Evolutionary conservation across 2,888 invertebrate species (phyloP), one percentile per base, ranked within the genome.

Genomic region (Pseudoips prasinana): DNA sequence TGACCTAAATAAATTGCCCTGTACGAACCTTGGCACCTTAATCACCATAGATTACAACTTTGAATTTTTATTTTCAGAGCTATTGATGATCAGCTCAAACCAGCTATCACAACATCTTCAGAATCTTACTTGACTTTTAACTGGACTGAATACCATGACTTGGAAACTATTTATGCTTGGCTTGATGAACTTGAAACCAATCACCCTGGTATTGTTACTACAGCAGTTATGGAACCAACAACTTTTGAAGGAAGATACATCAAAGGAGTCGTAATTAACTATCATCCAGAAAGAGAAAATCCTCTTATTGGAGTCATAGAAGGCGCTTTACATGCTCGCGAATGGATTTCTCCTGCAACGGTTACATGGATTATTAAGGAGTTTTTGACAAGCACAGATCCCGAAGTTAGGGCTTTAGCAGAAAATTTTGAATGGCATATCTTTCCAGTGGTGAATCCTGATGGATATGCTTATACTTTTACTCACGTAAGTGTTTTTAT

Each of bases 361-460:
- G 90, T 91, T 0, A 91, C 92, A 0, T 94, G 92, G 86, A 89
- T 94, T 22, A 90, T 94, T 3, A 92, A 94, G 51, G 90, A 94
- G 70, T 73, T 95, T 29, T 65, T 95, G 8, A 92, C 90, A 0
- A 92, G 92, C 22, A 70, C 69, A 0, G 87, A 93, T 46, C 55
- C 86, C 0, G 73, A 72, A 26, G 76, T 93, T 0, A 81, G 90
- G 7, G 66, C 81, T 8, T 66, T 94, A 41, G 91, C 93, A 1
- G 90, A 93, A 41, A 90, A 83, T 45, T 91, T 92, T 44, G 94
- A 94, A 64, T 95, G 94, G 94, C 93, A 94, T 60, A 86, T 95
- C 24, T 90, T 95, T 46, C 94, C 95, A 0, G 91, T 93, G 0
- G 85, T 90, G 1, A 95, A 95, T 70, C 94, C 94, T 7, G 95